These are phyloP conservation scores for Diprion similis DNA, from an alignment of 1,140 invertebrate genomes.

Conservation along the genomic window DNA sequence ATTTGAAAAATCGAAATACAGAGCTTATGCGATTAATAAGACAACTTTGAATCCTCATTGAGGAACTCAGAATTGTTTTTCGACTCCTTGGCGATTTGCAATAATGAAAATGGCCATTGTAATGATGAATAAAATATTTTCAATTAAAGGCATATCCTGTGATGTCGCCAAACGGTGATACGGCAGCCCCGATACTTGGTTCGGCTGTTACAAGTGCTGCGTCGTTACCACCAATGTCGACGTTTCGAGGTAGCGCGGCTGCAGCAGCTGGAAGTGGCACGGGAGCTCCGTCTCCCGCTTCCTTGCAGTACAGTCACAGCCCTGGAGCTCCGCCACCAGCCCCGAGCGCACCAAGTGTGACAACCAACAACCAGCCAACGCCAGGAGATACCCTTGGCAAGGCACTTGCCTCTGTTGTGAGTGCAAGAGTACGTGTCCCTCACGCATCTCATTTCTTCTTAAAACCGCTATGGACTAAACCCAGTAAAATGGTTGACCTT, in stretches of 20 bases:
- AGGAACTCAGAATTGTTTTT: too few species aligned
- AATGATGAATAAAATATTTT: background rate
- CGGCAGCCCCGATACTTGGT: slow-evolving; percentile 58
- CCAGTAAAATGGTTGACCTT: slow-evolving; percentile 8
- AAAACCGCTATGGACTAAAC: too few species aligned
- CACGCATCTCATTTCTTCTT: background rate
- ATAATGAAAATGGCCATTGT: too few species aligned
- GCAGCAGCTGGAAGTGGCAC: slow-evolving; percentile 54
- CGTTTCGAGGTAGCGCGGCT: slow-evolving; percentile 75
- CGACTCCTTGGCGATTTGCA: too few species aligned
- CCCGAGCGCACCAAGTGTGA: slow-evolving; percentile 54
- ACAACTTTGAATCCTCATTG: too few species aligned
- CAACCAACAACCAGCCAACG: slow-evolving; percentile 58
- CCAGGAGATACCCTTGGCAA: slow-evolving; percentile 80
- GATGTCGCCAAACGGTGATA: slow-evolving; percentile 64
- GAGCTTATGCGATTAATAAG: too few species aligned
- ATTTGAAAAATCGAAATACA: too few species aligned
- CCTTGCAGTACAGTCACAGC: slow-evolving; percentile 62
- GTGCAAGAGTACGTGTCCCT: slow-evolving; percentile 48
- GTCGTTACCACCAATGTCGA: slow-evolving; percentile 92
- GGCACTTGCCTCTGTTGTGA: slow-evolving; percentile 77
- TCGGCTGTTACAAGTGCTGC: slow-evolving; percentile 67
- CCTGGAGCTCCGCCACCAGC: slow-evolving; percentile 54
- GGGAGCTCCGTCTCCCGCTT: slow-evolving; percentile 67
- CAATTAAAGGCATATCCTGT: slow-evolving; percentile 65